These are phyloP conservation scores for Araneus ventricosus DNA, from an alignment of 1,140 invertebrate genomes.

Conservation along the genomic window DNA sequence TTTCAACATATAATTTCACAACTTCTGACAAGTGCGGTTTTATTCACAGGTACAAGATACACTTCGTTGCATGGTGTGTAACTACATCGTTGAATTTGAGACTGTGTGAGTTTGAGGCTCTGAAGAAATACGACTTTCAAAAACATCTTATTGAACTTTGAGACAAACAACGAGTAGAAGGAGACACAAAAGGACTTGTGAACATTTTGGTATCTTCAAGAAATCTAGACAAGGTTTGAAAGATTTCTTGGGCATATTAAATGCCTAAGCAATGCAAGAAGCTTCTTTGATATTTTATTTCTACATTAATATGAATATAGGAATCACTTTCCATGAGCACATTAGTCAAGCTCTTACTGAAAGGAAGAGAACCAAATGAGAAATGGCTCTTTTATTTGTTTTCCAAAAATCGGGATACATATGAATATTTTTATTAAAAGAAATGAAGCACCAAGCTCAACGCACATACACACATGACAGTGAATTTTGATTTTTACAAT, in stretches of 20 bases:
- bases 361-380: slow-evolving; percentile 44
- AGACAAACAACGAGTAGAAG: slow-evolving; percentile 18
- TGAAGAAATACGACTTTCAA: slow-evolving; percentile 44
- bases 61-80: slow-evolving; percentile 64
- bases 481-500: slow-evolving; percentile 15
- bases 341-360: slow-evolving; percentile 41
- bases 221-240: neutral
- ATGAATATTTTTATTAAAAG: slow-evolving; percentile 23
- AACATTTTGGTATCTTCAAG: neutral
- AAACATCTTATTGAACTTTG: slow-evolving; percentile 32
- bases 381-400: slow-evolving; percentile 23
- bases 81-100: slow-evolving; percentile 57
- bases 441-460: slow-evolving; percentile 47
- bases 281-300: slow-evolving; percentile 24
- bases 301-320: slow-evolving; percentile 30
- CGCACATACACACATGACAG: neutral
- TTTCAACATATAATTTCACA: slow-evolving; percentile 53
- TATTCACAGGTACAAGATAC: slow-evolving; percentile 58
- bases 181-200: neutral
- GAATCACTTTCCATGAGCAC: slow-evolving; percentile 56
- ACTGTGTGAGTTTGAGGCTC: slow-evolving; percentile 13
- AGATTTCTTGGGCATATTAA: slow-evolving; percentile 3
- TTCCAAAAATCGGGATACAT: slow-evolving; percentile 20
- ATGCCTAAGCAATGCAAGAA: slow-evolving; percentile 9
- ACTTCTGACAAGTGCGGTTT: slow-evolving; percentile 40